phyloP scores from a whole-genome alignment of 2,888 invertebrate species.

The Leptarthrus brevirostris region DNA sequence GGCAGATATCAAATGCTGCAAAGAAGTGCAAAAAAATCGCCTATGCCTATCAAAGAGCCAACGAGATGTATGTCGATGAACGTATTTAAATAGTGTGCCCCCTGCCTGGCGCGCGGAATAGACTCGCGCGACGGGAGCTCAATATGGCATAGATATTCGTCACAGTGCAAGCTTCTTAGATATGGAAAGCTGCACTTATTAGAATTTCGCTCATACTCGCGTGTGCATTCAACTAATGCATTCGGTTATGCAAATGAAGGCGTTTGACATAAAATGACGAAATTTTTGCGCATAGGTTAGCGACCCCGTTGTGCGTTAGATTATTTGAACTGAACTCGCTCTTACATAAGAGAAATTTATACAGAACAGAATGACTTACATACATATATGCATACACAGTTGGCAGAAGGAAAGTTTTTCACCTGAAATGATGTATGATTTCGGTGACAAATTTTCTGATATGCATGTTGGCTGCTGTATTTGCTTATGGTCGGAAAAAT shows the following conservation, averaged over 20 bases:
- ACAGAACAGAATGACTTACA: too few species aligned
- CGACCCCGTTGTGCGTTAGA: constrained; percentile 33
- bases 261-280: constrained; percentile 44
- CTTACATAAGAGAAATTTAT: not conserved
- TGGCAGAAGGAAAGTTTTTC: too few species aligned
- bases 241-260: constrained; percentile 29
- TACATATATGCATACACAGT: too few species aligned
- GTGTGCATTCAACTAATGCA: constrained; percentile 4
- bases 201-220: constrained; percentile 26
- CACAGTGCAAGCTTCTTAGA: constrained; percentile 25
- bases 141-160: constrained; percentile 36
- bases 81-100: not conserved
- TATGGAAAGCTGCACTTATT: constrained; percentile 34
- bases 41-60: constrained; percentile 1
- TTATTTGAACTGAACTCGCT: not conserved
- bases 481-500: too few species aligned
- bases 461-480: too few species aligned
- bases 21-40: not conserved
- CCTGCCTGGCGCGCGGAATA: not conserved
- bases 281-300: constrained; percentile 23
- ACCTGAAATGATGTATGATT: too few species aligned
- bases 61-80: constrained; percentile 10
- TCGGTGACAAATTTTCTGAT: too few species aligned
- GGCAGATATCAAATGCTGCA: not conserved
- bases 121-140: not conserved